These are phyloP conservation scores for Hippolais icterina DNA, from an alignment of 2,113 vertebrate genomes.

Conservation along the genomic window DNA sequence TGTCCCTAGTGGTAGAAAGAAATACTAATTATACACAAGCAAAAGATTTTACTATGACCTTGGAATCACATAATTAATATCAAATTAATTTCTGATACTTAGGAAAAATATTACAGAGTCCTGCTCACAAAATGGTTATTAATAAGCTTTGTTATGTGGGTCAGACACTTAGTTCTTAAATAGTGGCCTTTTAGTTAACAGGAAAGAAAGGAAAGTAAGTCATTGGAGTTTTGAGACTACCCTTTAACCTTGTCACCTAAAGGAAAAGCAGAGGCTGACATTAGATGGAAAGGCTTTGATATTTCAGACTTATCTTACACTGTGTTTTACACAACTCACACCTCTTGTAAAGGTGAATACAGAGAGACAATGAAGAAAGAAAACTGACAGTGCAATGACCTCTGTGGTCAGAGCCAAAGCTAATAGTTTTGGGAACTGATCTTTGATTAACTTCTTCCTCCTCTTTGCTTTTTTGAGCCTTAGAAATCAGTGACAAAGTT, in stretches of 20 bases:
- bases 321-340: background rate
- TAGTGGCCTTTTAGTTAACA: background rate
- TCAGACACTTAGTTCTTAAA: background rate
- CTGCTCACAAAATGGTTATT: background rate
- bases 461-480: background rate
- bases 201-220: background rate
- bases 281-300: background rate
- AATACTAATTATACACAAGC: background rate
- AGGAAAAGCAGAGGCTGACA: background rate
- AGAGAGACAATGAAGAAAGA: background rate
- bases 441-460: conserved; percentile 6
- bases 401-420: background rate
- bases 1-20: background rate
- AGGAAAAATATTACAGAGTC: background rate
- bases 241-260: background rate
- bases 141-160: background rate
- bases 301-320: background rate
- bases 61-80: background rate
- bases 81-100: background rate
- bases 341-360: background rate
- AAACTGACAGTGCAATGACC: background rate
- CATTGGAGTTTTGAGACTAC: background rate
- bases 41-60: background rate
- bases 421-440: conserved; percentile 9
- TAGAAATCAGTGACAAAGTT: conserved; percentile 3